A percentile compares a stretch with the other conserved stretches of the same genome.
Evolutionary conservation across 2,888 invertebrate genomes (phyloP).

Genomic region (Thumatha senex): DNA sequence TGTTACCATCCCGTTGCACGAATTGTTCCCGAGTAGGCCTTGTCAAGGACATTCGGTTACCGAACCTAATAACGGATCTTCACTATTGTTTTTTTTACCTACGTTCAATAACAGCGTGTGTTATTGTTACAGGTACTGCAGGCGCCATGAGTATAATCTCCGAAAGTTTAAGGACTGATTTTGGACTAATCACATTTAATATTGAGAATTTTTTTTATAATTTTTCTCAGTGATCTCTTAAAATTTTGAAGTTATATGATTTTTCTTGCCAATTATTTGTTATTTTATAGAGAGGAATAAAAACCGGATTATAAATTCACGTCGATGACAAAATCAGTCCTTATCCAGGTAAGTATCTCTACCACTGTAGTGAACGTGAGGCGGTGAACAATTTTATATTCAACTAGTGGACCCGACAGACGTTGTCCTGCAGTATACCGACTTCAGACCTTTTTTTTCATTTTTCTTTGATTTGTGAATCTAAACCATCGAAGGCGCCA

Average conservation of each 20-base stretch:
- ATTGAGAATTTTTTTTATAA: neutral
- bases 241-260: neutral
- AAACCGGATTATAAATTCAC: no score
- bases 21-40: conserved; percentile 56
- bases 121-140: conserved; percentile 11
- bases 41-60: conserved; percentile 50
- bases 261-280: neutral
- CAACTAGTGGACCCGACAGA: no score
- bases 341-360: neutral
- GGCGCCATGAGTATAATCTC: neutral
- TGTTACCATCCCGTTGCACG: conserved; percentile 67
- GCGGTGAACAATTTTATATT: no score
- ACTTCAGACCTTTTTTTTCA: no score
- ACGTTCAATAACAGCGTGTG: neutral
- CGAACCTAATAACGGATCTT: conserved; percentile 17
- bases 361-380: no score
- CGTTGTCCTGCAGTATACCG: no score
- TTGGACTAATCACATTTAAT: neutral
- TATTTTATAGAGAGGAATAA: neutral
- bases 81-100: neutral
- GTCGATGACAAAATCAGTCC: neutral
- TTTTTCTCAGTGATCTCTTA: neutral
- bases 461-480: no score
- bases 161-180: neutral
- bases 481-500: no score